Evolutionary conservation across 2,113 vertebrate genomes (phyloP), one percentile per base, ranked within the genome.

Genomic region (Microtus oregoni): DNA sequence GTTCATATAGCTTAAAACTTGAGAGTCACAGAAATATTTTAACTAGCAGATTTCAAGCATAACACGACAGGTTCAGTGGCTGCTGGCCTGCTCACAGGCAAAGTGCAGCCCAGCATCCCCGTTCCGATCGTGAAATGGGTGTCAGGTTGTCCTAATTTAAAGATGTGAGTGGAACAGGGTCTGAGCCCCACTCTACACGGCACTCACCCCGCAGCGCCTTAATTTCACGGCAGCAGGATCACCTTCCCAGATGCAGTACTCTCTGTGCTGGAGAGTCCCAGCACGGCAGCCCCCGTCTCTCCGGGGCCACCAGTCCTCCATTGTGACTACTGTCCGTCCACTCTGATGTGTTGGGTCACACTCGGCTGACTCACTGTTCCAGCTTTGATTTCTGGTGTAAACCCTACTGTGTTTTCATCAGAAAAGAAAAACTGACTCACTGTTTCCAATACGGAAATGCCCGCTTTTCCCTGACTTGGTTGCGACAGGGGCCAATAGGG

Each of bases 271-370:
- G n/a, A 8, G 67, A 76, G 68, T 0, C 6, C 8, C 47, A 82
- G 65, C 4, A 1, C 35, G 19, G 50, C 14, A 0, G 15, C 9
- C 1, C 24, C 24, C 10, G n/a, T 89, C 15, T 32, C 63, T 58
- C 35, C 13, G 3, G 3, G 28, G 5, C 17, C 63, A 6, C 26
- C 32, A 55, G 19, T 3, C 28, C 15, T 19, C 17, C n/a, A 5
- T 44, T 8, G 17, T 13, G 6, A 44, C 19, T 47, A 17, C 1
- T 61, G n/a, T 24, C 6, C 4, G 8, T 38, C 41, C 41, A 52
- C 61, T 70, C 61, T 91, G 19, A 32, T 11, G 58, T 7, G 58
- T 58, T 1, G 0, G 63, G 70, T 32, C 50, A 41, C 26, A 30
- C 28, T 55, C 38, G 41, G 41, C 52, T 32, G 24, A 20, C 5